A percentile compares a stretch with the other conserved stretches of the same genome.
Evolutionary conservation across 1,140 invertebrate genomes (phyloP).

Genomic region (Drosophila carrolli): DNA sequence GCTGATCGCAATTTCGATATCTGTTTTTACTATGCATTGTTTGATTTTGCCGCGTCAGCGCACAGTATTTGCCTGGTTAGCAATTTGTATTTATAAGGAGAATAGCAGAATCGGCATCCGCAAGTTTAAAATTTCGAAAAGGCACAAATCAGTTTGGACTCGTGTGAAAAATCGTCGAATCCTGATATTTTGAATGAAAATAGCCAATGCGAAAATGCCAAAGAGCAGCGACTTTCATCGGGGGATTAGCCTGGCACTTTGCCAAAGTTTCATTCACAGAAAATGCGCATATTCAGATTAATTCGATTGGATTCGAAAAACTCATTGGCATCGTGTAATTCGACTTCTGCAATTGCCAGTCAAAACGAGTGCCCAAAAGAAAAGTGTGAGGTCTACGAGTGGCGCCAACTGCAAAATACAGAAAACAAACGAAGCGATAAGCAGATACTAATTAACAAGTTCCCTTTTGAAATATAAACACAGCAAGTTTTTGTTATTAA

Average conservation of each 20-base stretch:
- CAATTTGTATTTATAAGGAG: conserved; percentile 21
- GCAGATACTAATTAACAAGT: not conserved
- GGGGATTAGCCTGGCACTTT: conserved; percentile 31
- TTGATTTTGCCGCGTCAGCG: conserved; percentile 26
- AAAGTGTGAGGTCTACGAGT: conserved; percentile 8
- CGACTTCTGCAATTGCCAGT: conserved; percentile 19
- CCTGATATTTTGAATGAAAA: conserved; percentile 37
- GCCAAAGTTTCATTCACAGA: conserved; percentile 25
- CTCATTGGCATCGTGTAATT: conserved; percentile 19
- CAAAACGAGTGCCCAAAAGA: conserved; percentile 6
- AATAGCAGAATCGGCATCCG: conserved; percentile 27
- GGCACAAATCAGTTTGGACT: conserved; percentile 13
- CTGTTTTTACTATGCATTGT: conserved; percentile 16
- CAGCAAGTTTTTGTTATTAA: too few relatives aligned
- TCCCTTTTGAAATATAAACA: too few relatives aligned
- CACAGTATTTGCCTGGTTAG: conserved; percentile 16
- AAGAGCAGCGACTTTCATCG: conserved; percentile 56
- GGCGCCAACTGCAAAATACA: conserved; percentile 9
- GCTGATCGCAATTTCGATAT: conserved; percentile 23
- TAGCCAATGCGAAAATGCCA: conserved; percentile 54
- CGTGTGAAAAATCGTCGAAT: conserved; percentile 15
- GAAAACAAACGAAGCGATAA: not conserved
- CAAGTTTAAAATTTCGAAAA: conserved; percentile 52
- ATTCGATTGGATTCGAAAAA: conserved; percentile 5
- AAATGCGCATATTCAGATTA: conserved; percentile 15